phyloP scores from a whole-genome alignment of 2,888 invertebrate species.

The Copidosoma aretas region DNA sequence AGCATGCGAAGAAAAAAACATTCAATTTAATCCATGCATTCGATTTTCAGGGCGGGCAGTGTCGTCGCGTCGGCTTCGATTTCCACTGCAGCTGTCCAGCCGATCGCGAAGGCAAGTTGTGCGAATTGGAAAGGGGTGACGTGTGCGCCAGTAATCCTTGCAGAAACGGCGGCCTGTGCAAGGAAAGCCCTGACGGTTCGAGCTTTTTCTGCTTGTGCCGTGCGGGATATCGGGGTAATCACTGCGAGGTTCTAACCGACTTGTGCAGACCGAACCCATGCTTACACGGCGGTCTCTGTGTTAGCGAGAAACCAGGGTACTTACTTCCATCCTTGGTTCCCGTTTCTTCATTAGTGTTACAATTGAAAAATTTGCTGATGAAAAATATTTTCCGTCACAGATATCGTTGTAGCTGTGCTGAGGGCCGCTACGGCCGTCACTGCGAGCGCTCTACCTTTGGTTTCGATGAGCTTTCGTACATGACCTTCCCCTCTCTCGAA shows the following conservation, averaged over 20 bases:
- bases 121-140: slow-evolving; percentile 84
- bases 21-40: no score
- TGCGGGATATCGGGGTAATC: slow-evolving; percentile 88
- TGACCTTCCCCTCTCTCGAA: slow-evolving; percentile 86
- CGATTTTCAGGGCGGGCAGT: slow-evolving; percentile 74
- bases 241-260: slow-evolving; percentile 87
- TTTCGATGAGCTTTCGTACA: slow-evolving; percentile 87
- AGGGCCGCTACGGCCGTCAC: slow-evolving; percentile 87
- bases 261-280: slow-evolving; percentile 95
- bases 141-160: slow-evolving; percentile 87
- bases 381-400: slow-evolving; percentile 39
- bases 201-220: slow-evolving; percentile 92
- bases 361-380: not conserved
- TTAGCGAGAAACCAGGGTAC: slow-evolving; percentile 87
- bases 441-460: slow-evolving; percentile 92
- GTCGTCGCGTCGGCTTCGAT: slow-evolving; percentile 82
- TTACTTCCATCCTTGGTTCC: slow-evolving; percentile 45
- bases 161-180: slow-evolving; percentile 89
- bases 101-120: slow-evolving; percentile 80
- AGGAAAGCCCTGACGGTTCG: slow-evolving; percentile 84
- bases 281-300: slow-evolving; percentile 85
- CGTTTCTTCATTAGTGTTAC: not conserved
- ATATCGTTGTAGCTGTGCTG: slow-evolving; percentile 73
- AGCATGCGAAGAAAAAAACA: not conserved
- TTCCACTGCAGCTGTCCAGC: slow-evolving; percentile 84